These are phyloP conservation scores for Hippocampus comes DNA, from an alignment of 2,113 vertebrate genomes.

Conservation along the genomic window DNA sequence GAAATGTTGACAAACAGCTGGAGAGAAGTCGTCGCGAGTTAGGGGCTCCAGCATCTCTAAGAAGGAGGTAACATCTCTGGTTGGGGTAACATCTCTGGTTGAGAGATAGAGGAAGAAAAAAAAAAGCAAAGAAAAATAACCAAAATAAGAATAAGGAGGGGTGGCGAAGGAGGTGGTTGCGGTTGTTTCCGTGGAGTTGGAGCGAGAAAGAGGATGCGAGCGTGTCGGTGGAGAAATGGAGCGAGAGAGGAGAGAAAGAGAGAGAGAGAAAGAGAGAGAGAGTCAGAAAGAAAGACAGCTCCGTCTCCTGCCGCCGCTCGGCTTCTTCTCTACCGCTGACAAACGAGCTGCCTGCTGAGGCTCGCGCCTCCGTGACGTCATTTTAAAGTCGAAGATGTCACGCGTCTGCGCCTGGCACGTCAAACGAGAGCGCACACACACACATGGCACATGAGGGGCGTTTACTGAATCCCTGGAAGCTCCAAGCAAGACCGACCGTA, in stretches of 20 bases:
- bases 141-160: not conserved
- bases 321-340: conserved; percentile 63
- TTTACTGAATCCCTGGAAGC: not conserved
- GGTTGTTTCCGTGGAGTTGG: not conserved
- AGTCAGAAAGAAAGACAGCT: conserved; percentile 36
- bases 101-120: not conserved
- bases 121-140: not conserved
- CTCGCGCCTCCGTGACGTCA: conserved; percentile 71
- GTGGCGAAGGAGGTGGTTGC: not conserved
- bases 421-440: conserved; percentile 13
- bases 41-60: not conserved
- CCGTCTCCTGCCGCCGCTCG: conserved; percentile 57
- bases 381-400: conserved; percentile 61
- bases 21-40: conserved; percentile 1
- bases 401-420: conserved; percentile 30
- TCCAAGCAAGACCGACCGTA: not conserved
- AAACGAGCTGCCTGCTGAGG: conserved; percentile 67
- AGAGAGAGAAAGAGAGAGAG: conserved; percentile 21
- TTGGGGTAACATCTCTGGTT: not conserved
- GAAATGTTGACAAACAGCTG: conserved; percentile 1
- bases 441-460: conserved; percentile 5
- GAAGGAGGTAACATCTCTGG: not conserved
- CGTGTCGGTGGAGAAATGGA: conserved; percentile 50
- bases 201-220: conserved; percentile 23
- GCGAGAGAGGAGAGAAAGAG: conserved; percentile 25